Percentiles rank a stretch among this genome's conserved stretches.
These are phyloP conservation scores for Otis tarda DNA, from an alignment of 2,113 vertebrate genomes.

Conservation along the genomic window DNA sequence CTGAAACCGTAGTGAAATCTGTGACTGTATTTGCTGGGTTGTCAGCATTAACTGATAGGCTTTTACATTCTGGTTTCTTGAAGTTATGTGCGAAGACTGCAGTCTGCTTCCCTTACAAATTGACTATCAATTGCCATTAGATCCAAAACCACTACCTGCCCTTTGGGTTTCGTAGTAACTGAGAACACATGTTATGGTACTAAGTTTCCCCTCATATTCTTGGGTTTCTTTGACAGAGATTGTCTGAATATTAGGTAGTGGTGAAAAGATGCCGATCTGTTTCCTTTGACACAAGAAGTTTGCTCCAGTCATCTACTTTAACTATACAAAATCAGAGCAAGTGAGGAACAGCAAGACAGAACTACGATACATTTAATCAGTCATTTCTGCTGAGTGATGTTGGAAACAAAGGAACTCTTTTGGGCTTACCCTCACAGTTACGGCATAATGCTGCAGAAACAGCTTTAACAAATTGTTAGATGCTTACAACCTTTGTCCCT, in stretches of 20 bases:
- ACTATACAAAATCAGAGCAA: neutral
- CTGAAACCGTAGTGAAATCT: neutral
- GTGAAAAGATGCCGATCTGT: slow-evolving; percentile 17
- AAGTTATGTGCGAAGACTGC: neutral
- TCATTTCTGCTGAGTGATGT: neutral
- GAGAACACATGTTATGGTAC: neutral
- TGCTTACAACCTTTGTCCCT: neutral
- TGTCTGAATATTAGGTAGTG: neutral
- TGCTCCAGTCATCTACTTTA: neutral
- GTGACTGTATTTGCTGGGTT: neutral
- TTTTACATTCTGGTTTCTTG: neutral
- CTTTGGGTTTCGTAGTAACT: neutral
- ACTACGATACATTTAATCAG: neutral
- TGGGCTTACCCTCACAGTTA: neutral
- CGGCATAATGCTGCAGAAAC: neutral
- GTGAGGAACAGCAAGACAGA: neutral
- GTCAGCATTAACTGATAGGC: neutral
- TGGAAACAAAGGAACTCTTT: neutral
- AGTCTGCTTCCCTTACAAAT: neutral
- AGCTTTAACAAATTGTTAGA: neutral
- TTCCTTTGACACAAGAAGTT: neutral
- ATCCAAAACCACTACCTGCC: neutral
- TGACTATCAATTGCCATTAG: neutral
- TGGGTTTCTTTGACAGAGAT: neutral
- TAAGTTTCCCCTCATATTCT: neutral